A percentile compares a stretch with the other conserved stretches of the same genome.
phyloP scores from a whole-genome alignment of 2,113 vertebrate species.

The Corvus cornix region DNA sequence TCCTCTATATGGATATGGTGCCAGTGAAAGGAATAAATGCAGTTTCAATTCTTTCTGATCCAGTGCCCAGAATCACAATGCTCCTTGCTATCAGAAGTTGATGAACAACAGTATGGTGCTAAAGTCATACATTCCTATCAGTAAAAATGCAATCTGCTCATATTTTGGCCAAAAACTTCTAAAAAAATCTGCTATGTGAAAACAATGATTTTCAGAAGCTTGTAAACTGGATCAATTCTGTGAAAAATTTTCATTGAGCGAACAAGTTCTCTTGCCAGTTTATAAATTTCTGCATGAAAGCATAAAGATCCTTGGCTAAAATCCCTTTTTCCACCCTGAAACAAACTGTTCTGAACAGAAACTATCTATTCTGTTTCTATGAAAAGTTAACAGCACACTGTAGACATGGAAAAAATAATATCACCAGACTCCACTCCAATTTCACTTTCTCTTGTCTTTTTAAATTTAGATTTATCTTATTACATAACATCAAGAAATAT shows the following conservation, averaged over 20 bases:
- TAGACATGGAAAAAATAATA: constrained; percentile 15
- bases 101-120: constrained; percentile 11
- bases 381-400: not conserved
- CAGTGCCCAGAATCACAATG: constrained; percentile 29
- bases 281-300: constrained; percentile 29
- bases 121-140: not conserved
- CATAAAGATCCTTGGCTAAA: constrained; percentile 45
- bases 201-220: constrained; percentile 45
- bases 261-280: constrained; percentile 23
- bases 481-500: not conserved
- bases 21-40: not conserved
- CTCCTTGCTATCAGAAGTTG: not conserved
- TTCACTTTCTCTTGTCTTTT: not conserved
- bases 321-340: constrained; percentile 5
- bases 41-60: not conserved
- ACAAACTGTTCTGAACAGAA: constrained; percentile 59
- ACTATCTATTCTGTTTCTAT: constrained; percentile 18
- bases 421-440: not conserved
- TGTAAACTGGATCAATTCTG: constrained; percentile 32
- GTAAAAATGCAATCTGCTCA: constrained; percentile 48
- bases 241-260: not conserved
- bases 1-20: not conserved
- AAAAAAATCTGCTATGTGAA: constrained; percentile 36
- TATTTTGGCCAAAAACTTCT: constrained; percentile 29
- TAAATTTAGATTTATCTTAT: not conserved